Conservation (phyloP, 2,113 vertebrate genomes). For the Coracopsis vasa region DNA sequence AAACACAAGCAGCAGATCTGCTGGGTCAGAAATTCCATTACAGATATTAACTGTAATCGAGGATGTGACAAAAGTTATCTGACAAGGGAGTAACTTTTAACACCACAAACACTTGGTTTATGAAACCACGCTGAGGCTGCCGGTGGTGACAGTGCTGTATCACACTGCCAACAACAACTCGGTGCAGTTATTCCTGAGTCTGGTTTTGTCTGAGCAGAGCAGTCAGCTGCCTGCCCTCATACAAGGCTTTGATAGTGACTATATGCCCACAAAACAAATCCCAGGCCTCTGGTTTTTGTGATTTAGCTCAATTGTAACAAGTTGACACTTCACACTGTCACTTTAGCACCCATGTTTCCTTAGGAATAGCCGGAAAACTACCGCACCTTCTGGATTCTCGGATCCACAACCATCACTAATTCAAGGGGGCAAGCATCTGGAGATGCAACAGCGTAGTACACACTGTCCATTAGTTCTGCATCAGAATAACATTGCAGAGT, state of each 20-base stretch:
- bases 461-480: neutral
- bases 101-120: neutral
- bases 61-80: neutral
- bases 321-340: neutral
- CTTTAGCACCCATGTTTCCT: neutral
- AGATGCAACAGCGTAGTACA: rapidly evolving
- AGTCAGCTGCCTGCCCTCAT: neutral
- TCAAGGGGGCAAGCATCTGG: neutral
- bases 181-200: neutral
- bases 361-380: neutral
- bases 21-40: neutral
- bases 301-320: neutral
- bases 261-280: neutral
- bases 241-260: neutral
- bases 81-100: neutral
- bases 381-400: neutral
- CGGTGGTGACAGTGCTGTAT: neutral
- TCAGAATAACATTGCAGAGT: neutral
- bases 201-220: neutral
- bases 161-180: neutral
- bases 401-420: neutral
- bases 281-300: neutral
- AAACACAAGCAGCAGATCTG: neutral
- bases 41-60: neutral
- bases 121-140: neutral